Base-by-base conservation (phyloP, 2,888 invertebrate genomes). In the Coelogynopora nodosa region DNA sequence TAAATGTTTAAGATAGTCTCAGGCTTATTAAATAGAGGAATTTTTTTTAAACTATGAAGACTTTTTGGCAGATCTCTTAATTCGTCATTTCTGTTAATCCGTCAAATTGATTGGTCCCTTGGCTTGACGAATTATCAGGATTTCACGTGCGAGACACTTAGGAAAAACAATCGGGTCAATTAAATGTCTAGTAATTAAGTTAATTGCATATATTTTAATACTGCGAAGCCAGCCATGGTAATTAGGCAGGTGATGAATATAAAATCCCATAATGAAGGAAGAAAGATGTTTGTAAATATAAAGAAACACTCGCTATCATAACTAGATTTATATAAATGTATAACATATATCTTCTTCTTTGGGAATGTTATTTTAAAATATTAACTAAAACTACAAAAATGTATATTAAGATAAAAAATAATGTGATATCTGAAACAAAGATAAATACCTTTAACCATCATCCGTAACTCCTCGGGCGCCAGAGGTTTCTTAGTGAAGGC, bases 391-490 rank as follows among this genome's bases (percentile, higher is more conserved):
- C 49, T 49, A 49, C 49, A 49, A 49, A 49, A 49, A 5, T 49
- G 49, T 49, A 49, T 18, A 49, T 49, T 49, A 49, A 18, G 49
- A 49, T 49, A 49, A 49, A 49, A 49, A 49, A 18, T 49, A 49
- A 49, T 49, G 49, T 10, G 74, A 26, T 74, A 74, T 74, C 23
- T 74, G 5, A 74, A 74, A 74, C 74, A 74, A 74, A 74, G 74
- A 74, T 74, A 74, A 74, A 74, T 74, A 74, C 74, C 74, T 74
- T 74, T 10, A 23, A 74, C 23, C 2, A 26, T 13, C 23, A n/a
- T 74, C 74, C 74, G 5, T 13, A 74, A 23, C 27, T 74, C 74
- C 18, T 74, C 74, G 27, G 74, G 74, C 2, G 27, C 74, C 18
- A 74, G 27, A 49, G 49, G 49, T 49, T 49, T 74, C 27, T 74